Evolutionary conservation across 1,140 invertebrate species (phyloP), one percentile per base, ranked within the genome.

Genomic region (Brachionus calyciflorus): DNA sequence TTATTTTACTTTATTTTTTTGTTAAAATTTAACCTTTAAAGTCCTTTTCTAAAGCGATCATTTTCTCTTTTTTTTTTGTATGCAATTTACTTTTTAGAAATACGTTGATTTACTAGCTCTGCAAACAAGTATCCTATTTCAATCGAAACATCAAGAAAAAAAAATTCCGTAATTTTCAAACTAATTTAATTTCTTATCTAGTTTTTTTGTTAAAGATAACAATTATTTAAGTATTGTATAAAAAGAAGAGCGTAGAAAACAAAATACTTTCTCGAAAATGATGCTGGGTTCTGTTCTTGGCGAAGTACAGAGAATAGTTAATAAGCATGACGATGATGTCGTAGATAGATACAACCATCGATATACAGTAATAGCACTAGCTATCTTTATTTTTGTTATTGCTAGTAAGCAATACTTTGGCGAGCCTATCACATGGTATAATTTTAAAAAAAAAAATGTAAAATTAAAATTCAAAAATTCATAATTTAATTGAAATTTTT

Each of bases 391-490:
- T 4, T 82, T 88, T 21, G 82, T 96, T 77, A 92, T 98, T 78
- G 97, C 93, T n/a, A 96, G 93, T 63, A 88, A 94, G 78, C 94
- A 97, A 85, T 97, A 96, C 87, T 93, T 96, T 10, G 93, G 93
- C 51, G 82, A 85, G 78, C 73, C 84, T 2, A 85, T 85, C 26
- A 79, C 82, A 33, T 85, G 84, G 76, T 84, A 81, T 81, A 80
- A 79, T 63, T 10, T 10, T 57, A 26, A 10, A 41, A 81, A 81
- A 17, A 80, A 80, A 0, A 79, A 81, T 44, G 5, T 21, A 55
- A 55, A 46, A 30, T 28, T 3, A 2, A 70, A 3, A 30, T 14
- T 14, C 14, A n/a, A n/a, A n/a, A n/a, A n/a, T n/a, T n/a, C n/a
- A n/a, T n/a, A n/a, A n/a, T n/a, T n/a, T n/a, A n/a, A n/a, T n/a